A percentile compares a stretch with the other conserved stretches of the same genome.
phyloP scores from a whole-genome alignment of 2,113 vertebrate genomes.

The Origma solitaria region DNA sequence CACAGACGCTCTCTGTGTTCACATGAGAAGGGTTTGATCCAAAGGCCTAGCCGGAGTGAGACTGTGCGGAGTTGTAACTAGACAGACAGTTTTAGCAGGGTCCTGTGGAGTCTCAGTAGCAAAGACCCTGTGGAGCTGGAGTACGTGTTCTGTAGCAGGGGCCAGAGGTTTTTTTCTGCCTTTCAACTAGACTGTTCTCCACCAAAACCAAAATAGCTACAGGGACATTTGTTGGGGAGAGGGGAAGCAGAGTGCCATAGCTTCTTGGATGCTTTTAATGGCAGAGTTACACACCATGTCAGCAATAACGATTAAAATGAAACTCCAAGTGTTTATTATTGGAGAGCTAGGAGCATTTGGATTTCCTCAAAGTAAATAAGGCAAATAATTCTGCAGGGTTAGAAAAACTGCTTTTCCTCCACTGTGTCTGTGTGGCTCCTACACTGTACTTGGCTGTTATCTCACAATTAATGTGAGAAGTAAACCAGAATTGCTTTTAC shows the following conservation, averaged over 20 bases:
- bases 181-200: conserved; percentile 41
- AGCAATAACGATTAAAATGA: neutral
- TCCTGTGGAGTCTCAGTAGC: conserved; percentile 70
- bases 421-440: neutral
- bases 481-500: conserved; percentile 2
- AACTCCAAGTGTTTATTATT: neutral
- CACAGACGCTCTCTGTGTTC: conserved; percentile 73
- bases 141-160: conserved; percentile 35
- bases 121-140: conserved; percentile 60
- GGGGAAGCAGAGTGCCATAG: neutral
- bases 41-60: conserved; percentile 71
- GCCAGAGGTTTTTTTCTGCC: conserved; percentile 60
- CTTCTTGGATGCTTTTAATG: conserved; percentile 26
- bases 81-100: conserved; percentile 69
- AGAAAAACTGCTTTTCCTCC: neutral
- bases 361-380: neutral
- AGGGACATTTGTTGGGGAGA: neutral
- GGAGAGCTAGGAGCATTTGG: neutral
- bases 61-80: conserved; percentile 60
- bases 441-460: neutral
- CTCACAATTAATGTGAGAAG: conserved; percentile 15
- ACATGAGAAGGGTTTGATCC: conserved; percentile 77
- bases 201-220: conserved; percentile 2
- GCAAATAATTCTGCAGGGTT: neutral
- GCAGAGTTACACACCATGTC: neutral